These are phyloP conservation scores for Priapulus caudatus DNA, from an alignment of 2,888 invertebrate species.

Conservation along the genomic window DNA sequence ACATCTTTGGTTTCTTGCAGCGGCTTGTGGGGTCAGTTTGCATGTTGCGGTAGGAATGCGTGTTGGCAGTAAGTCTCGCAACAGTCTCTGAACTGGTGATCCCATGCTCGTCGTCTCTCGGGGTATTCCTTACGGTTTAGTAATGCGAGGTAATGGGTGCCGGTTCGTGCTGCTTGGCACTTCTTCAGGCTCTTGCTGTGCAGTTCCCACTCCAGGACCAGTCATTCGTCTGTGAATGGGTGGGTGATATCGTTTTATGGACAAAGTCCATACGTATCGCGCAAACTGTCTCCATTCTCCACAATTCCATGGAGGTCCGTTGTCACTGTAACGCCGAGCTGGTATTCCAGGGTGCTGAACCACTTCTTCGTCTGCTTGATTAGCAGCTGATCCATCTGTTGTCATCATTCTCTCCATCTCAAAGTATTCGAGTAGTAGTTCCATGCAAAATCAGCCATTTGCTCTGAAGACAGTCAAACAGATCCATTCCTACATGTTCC, in stretches of 20 bases:
- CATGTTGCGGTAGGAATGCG: background rate
- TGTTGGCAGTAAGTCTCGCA: background rate
- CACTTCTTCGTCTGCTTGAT: constrained; percentile 16
- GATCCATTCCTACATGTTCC: constrained; percentile 15
- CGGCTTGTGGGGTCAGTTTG: background rate
- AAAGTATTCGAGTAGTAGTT: constrained; percentile 15
- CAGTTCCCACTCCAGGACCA: constrained; percentile 15
- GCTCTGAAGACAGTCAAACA: constrained; percentile 13
- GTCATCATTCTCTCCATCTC: constrained; percentile 10
- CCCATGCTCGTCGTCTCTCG: constrained; percentile 13
- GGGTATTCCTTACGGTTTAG: constrained; percentile 14
- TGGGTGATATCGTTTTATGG: constrained; percentile 9
- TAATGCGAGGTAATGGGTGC: constrained; percentile 13
- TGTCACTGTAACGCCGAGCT: constrained; percentile 10
- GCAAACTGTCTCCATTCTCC: constrained; percentile 12
- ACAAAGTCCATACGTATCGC: constrained; percentile 8
- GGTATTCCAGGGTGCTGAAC: constrained; percentile 15
- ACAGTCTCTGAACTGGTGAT: constrained; percentile 9
- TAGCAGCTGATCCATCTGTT: background rate
- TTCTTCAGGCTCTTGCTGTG: constrained; percentile 12
- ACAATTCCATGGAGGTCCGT: constrained; percentile 16
- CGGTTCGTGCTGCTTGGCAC: background rate
- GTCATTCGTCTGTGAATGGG: constrained; percentile 13
- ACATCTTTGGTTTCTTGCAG: background rate
- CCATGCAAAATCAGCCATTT: constrained; percentile 12